phyloP scores from a whole-genome alignment of 2,113 vertebrate species.

The Gopherus evgoodei region DNA sequence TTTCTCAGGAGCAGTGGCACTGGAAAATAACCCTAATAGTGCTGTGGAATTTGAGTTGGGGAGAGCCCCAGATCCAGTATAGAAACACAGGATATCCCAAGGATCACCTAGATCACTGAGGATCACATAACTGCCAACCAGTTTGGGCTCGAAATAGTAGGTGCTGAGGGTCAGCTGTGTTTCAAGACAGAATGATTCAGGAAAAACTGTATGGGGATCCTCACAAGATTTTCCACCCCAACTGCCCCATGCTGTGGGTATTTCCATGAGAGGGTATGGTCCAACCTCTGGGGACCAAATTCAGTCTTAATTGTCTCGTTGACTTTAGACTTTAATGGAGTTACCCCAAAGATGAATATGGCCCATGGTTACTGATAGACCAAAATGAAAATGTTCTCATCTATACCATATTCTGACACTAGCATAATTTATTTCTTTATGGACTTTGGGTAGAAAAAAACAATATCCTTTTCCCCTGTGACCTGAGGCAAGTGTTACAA shows the following conservation, averaged over 20 bases:
- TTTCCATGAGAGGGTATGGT: neutral
- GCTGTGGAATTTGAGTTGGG: neutral
- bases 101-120: neutral
- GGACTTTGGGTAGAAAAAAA: neutral
- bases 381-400: neutral
- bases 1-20: neutral
- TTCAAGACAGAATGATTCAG: neutral
- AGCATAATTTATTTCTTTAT: neutral
- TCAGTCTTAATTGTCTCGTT: neutral
- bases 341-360: neutral
- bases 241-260: neutral
- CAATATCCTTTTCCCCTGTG: fast-evolving
- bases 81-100: neutral
- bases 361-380: neutral
- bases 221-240: neutral
- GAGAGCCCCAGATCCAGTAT: neutral
- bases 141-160: neutral
- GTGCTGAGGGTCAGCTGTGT: neutral
- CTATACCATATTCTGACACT: neutral
- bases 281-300: neutral
- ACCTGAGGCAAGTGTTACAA: neutral
- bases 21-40: neutral
- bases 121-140: neutral
- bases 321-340: neutral
- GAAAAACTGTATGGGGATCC: neutral